phyloP scores from a whole-genome alignment of 2,797 vertebrate species.

The Aselliscus stoliczkanus region DNA sequence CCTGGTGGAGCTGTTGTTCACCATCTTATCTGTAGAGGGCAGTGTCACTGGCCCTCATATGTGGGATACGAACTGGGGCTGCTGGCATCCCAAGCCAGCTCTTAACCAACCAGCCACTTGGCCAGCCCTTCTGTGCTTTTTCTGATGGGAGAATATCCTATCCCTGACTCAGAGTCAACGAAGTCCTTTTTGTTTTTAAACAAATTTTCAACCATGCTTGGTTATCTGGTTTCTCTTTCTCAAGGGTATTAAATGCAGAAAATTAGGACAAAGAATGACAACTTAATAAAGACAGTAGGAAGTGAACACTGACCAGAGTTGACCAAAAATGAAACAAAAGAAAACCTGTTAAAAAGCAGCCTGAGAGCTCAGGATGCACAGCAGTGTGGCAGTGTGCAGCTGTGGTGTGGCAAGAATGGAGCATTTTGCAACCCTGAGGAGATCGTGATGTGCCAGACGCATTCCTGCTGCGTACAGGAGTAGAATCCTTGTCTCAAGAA shows the following conservation, averaged over 20 bases:
- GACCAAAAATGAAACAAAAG: conserved; percentile 2
- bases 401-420: background rate
- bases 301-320: background rate
- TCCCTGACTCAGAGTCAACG: background rate
- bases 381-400: background rate
- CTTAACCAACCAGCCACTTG: no score
- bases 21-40: no score
- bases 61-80: no score
- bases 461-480: background rate
- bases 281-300: background rate
- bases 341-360: background rate
- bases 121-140: background rate
- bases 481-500: background rate
- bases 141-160: background rate
- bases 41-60: no score
- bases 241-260: background rate
- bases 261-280: background rate
- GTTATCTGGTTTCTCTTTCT: background rate
- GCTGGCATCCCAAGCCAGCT: no score
- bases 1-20: no score
- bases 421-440: background rate
- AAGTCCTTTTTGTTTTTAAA: background rate
- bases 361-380: background rate
- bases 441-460: background rate
- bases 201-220: background rate